Base-by-base conservation (phyloP, 2,888 invertebrate genomes). In the Phorcus lineatus region DNA sequence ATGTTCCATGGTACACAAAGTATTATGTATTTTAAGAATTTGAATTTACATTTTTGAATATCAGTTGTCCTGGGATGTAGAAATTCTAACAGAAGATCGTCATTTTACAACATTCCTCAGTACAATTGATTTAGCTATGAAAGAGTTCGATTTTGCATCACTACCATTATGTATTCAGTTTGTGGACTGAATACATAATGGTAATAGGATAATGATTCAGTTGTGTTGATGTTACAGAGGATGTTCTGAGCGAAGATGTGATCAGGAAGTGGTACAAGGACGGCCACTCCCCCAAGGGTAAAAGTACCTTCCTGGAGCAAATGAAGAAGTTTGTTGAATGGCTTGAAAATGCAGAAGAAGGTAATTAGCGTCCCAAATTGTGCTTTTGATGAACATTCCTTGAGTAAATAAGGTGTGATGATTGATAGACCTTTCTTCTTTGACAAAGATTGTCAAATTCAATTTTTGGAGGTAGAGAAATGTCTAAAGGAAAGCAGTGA, bases 321-420 rank as follows among this genome's bases (percentile, higher is more conserved):
- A 98, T 98, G 97, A 97, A 97, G 94, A 97, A 97, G 94, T 98
- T 99, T 93, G 95, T 98, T 78, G 98, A 99, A 94, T 99, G 98
- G 98, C 95, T 99, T 86, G 97, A 98, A 94, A 98, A 96, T 94
- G 98, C 99, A 81, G 98, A 99, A 94, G 98, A 98, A 94, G 96
- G 94, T 91, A 82, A 57, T 83, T 74, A 52, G 19, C 0, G 36
- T n/a, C 53, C n/a, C 7, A 67, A 19, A 57, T 7, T 16, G 1
- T 57, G 19, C 7, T 28, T 24, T 57, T 7, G 1, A 24, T 19
- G 7, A 24, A 11, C n/a, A 55, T 22, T 19, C 22, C 3, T n/a
- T n/a, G 22, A 55, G 11, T 2, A 55, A 11, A 22, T 55, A 55
- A 55, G n/a, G n/a, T 4, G 9, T 55, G 4, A 19, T 4, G 22